Evolutionary conservation across 2,113 vertebrate genomes (phyloP).

Genomic region (Chloropsis cyanopogon): DNA sequence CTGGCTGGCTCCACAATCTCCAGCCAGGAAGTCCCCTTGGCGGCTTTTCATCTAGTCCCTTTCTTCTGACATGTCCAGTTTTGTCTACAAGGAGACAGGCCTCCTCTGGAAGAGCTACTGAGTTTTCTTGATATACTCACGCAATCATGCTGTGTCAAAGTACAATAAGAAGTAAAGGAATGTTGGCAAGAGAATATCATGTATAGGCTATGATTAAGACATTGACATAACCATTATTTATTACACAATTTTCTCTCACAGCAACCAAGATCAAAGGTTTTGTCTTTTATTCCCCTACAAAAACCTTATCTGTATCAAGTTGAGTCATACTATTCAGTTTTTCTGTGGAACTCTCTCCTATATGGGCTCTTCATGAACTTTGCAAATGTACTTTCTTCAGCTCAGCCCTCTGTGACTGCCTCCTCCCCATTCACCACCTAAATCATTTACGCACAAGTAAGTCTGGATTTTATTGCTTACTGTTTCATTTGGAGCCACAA

Average conservation of each 20-base stretch:
- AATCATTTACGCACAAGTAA: neutral
- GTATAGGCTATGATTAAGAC: neutral
- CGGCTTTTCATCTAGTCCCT: neutral
- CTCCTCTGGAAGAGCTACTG: neutral
- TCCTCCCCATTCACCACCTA: neutral
- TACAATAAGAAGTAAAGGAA: neutral
- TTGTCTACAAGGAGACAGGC: neutral
- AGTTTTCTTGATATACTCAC: neutral
- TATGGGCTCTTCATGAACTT: neutral
- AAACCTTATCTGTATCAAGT: neutral
- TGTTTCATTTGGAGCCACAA: neutral
- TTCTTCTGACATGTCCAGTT: neutral
- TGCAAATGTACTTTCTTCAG: neutral
- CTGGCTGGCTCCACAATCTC: neutral
- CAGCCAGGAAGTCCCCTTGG: neutral
- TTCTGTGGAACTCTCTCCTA: neutral
- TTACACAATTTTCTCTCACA: conserved; percentile 3
- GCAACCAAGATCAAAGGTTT: conserved; percentile 13
- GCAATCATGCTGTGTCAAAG: neutral
- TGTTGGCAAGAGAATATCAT: neutral
- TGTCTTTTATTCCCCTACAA: neutral
- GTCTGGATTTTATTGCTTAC: neutral
- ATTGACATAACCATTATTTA: neutral
- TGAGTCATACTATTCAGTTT: neutral
- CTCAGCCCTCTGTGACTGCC: neutral